These are phyloP conservation scores for Anadara kagoshimensis DNA, from an alignment of 1,140 invertebrate species.

Conservation along the genomic window DNA sequence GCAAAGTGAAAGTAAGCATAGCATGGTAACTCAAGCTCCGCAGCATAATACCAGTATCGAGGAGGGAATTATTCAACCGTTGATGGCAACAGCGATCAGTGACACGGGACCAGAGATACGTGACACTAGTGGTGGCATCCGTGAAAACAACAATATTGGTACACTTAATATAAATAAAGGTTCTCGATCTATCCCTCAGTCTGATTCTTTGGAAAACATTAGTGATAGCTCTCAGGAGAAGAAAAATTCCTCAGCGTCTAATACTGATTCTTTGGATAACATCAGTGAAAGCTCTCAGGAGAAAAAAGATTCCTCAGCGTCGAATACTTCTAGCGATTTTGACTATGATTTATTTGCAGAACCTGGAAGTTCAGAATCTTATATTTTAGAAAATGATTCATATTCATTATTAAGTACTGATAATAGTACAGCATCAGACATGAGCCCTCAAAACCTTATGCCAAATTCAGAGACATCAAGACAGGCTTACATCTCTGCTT, in stretches of 20 bases:
- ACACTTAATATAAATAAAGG: not conserved
- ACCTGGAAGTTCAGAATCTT: constrained; percentile 49
- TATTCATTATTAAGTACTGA: constrained; percentile 25
- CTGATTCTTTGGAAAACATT: not conserved
- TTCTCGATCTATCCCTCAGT: not conserved
- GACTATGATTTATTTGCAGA: constrained; percentile 2
- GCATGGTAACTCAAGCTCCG: no score
- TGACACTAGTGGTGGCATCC: no score
- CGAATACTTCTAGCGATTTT: no score
- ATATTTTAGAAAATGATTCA: constrained; percentile 44
- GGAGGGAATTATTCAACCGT: not conserved
- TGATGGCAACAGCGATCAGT: constrained; percentile 23
- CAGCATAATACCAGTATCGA: no score
- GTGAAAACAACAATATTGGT: no score
- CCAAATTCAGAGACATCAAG: not conserved
- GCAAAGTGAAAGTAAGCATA: no score
- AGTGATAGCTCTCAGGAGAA: no score
- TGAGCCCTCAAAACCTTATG: not conserved
- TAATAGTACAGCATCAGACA: constrained; percentile 22
- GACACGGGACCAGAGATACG: not conserved
- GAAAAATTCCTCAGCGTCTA: no score
- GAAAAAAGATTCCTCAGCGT: no score
- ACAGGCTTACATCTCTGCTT: not conserved
- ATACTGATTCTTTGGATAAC: no score
- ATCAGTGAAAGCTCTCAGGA: no score